A percentile compares a stretch with the other conserved stretches of the same genome.
Conservation (phyloP, 2,113 vertebrate genomes). For the Ciconia maguari region DNA sequence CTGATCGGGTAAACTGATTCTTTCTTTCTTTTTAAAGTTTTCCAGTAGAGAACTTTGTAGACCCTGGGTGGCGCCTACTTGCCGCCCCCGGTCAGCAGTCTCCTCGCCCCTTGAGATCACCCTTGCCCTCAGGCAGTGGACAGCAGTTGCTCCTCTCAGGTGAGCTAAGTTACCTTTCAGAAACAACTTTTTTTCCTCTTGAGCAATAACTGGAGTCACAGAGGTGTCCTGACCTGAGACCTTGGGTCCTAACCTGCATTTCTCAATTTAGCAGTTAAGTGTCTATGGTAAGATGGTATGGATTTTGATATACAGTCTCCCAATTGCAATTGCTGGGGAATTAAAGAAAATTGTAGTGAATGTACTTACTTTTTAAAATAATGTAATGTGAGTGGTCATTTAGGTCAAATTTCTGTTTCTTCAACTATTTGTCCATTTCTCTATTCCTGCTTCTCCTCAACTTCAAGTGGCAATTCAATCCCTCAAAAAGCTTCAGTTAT, state of each 20-base stretch:
- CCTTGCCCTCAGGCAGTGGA: fast-evolving
- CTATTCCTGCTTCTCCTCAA: background rate
- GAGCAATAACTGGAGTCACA: background rate
- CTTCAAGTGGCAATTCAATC: background rate
- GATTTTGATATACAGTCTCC: background rate
- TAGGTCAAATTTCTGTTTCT: background rate
- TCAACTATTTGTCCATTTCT: background rate
- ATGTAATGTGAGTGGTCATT: background rate
- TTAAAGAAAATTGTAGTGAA: background rate
- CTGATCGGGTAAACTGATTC: background rate
- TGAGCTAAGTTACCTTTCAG: too few relatives aligned
- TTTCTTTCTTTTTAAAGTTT: background rate
- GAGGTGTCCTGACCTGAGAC: background rate
- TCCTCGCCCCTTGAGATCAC: fast-evolving
- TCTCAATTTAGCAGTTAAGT: background rate
- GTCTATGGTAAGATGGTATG: background rate
- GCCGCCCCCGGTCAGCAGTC: fast-evolving
- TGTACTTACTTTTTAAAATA: background rate
- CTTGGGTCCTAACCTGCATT: background rate
- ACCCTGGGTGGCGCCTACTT: fast-evolving
- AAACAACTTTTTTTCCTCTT: background rate
- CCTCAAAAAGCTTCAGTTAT: background rate
- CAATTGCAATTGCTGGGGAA: background rate
- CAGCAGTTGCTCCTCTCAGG: background rate
- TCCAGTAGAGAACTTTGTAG: background rate